Evolutionary conservation across 2,888 invertebrate genomes (phyloP), one percentile per base, ranked within the genome.

Genomic region (Euplagia quadripunctaria): DNA sequence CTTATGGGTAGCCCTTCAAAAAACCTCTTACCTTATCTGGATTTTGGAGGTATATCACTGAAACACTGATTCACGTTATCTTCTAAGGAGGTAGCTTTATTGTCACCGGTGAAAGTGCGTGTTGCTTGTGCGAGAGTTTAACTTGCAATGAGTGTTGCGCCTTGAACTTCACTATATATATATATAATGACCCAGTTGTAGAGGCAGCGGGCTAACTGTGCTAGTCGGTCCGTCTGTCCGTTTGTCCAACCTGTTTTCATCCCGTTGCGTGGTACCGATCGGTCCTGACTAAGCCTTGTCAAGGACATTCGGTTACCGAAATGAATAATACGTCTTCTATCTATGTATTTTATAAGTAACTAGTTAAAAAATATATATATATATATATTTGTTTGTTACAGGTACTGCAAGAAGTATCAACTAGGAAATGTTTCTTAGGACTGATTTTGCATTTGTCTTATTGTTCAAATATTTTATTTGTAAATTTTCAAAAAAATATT

Each of bases 121-220:
- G 93, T 89, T 89, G 89, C 90, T 90, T 86, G 91, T 90, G 89
- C 92, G 94, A 91, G 92, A 92, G 94, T 94, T 91, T 89, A 88
- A 94, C 94, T 94, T 92, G 94, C 94, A 94, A 96, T 97, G 97
- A 96, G 96, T 95, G 96, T 96, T 95, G 96, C 96, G 97, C 97
- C 97, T 97, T 97, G 97, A 97, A 97, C 97, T 97, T 97, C 97
- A 96, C 96, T 97, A 96, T 97, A 97, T 97, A 97, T 31, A 31
- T 97, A 97, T 97, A 97, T 95, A 94, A 94, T 97, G 97, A 97
- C 97, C 97, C 97, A 97, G 97, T 97, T 97, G 93, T 91, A 84
- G 96, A 96, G 97, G 91, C 88, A 86, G 86, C 89, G 87, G 87
- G 90, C 87, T 95, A 94, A 94, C 95, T 95, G 95, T 95, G 94